Evolutionary conservation across 1,140 invertebrate genomes (phyloP), one percentile per base, ranked within the genome.

Genomic region (Manduca sexta): DNA sequence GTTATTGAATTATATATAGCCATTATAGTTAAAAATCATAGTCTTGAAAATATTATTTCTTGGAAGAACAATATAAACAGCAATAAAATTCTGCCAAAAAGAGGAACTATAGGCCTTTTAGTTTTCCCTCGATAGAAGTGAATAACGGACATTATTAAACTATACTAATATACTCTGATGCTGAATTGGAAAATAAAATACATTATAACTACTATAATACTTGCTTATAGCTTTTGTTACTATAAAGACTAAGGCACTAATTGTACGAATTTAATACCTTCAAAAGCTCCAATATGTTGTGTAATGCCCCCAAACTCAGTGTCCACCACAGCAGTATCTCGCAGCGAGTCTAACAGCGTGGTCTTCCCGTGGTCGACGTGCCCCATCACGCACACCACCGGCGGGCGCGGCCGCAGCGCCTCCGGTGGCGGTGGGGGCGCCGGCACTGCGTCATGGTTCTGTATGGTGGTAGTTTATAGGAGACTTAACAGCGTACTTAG

Each of bases 291-390:
- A 77, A 99, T 99, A 81, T 99, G 98, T 83, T 99, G 98, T 0
- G 98, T 99, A 35, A 99, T 99, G 12, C 98, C 98, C n/a, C 98
- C 98, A 87, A 97, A 98, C 88, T 99, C 98, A 30, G 91, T 88
- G 13, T 93, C 90, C 0, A 97, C 97, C 31, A 99, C 92, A 49
- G 92, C 90, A 0, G 96, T 92, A 45, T 97, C 90, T 46, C 98
- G 84, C 13, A 99, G 82, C 0, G 93, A 88, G 87, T 99, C 98
- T 5, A 99, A 82, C 2, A 99, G 87, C 2, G 98, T 99, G 3
- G 98, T 99, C 90, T 99, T 99, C 1, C 98, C 98, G 88, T 99
- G 98, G 90, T 99, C 98, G 1, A 99, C 97, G 87, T 99, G 98
- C 0, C 98, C 98, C 98, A 99, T 99, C 11, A 99, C 95, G 3